A percentile compares a stretch with the other conserved stretches of the same genome.
phyloP scores from a whole-genome alignment of 2,888 invertebrate species.

The Amblyjoppa proteus region DNA sequence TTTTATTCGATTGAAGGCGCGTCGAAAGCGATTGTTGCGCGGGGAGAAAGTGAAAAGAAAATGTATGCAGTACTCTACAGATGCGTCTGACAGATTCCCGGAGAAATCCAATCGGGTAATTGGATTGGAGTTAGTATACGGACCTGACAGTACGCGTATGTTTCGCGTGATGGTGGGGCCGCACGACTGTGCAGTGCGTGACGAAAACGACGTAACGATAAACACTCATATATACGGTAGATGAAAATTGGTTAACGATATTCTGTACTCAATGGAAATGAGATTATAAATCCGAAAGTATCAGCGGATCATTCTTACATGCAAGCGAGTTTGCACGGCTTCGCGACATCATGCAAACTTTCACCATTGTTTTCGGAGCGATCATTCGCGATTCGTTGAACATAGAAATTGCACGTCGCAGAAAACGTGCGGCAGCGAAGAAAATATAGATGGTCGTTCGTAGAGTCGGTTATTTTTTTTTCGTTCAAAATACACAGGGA shows the following conservation, averaged over 20 bases:
- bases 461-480: conserved; percentile 11
- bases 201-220: neutral
- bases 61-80: conserved; percentile 12
- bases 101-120: conserved; percentile 29
- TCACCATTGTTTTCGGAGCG: conserved; percentile 38
- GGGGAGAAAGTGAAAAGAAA: neutral
- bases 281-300: neutral
- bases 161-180: conserved; percentile 8
- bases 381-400: conserved; percentile 6
- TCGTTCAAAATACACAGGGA: neutral
- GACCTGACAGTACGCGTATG: neutral
- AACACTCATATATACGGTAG: neutral
- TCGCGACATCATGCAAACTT: conserved; percentile 41
- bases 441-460: conserved; percentile 2
- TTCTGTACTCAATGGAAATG: neutral
- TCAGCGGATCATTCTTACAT: neutral
- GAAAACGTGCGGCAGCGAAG: neutral
- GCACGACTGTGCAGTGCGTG: conserved; percentile 6
- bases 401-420: conserved; percentile 6
- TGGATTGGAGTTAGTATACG: conserved; percentile 25
- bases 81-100: conserved; percentile 14
- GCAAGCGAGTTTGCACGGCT: too few relatives aligned
- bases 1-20: neutral
- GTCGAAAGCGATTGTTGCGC: neutral
- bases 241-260: neutral